These are phyloP conservation scores for Rhynchopsitta pachyrhyncha DNA, from an alignment of 2,113 vertebrate species.

Conservation along the genomic window DNA sequence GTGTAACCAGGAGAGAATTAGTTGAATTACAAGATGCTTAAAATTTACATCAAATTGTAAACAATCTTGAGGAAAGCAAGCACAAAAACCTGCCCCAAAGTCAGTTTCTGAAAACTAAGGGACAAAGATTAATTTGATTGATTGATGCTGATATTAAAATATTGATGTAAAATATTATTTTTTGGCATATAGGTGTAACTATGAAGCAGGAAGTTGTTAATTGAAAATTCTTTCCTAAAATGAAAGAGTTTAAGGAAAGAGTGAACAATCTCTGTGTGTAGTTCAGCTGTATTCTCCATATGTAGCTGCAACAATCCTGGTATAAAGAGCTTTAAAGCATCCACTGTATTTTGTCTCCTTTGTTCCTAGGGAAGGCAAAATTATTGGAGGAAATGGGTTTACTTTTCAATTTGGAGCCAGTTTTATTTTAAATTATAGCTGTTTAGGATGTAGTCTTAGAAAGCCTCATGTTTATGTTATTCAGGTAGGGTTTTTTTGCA, in stretches of 20 bases:
- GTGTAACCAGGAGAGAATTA: slow-evolving; percentile 86
- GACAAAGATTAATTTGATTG: slow-evolving; percentile 49
- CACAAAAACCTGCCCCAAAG: neutral
- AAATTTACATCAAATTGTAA: slow-evolving; percentile 80
- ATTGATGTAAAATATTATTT: slow-evolving; percentile 12
- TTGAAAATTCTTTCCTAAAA: neutral
- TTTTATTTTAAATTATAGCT: neutral
- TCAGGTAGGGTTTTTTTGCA: neutral
- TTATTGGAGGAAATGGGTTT: neutral
- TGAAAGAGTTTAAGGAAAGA: neutral
- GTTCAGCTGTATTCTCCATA: neutral
- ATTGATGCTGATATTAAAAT: slow-evolving; percentile 33
- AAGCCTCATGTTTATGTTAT: neutral
- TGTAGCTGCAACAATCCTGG: neutral
- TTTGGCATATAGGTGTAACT: neutral
- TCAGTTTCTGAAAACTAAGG: slow-evolving; percentile 32
- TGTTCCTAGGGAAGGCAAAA: neutral
- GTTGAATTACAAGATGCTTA: slow-evolving; percentile 86
- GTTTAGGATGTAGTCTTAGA: neutral
- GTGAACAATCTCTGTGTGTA: neutral
- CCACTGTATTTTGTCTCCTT: neutral
- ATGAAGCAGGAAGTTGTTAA: neutral
- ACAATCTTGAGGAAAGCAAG: slow-evolving; percentile 55
- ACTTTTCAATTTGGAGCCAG: neutral
- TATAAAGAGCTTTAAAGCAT: neutral